Percentiles rank a stretch among this genome's conserved stretches.
phyloP scores from a whole-genome alignment of 1,140 invertebrate species.

The Drosophila pseudoobscura region DNA sequence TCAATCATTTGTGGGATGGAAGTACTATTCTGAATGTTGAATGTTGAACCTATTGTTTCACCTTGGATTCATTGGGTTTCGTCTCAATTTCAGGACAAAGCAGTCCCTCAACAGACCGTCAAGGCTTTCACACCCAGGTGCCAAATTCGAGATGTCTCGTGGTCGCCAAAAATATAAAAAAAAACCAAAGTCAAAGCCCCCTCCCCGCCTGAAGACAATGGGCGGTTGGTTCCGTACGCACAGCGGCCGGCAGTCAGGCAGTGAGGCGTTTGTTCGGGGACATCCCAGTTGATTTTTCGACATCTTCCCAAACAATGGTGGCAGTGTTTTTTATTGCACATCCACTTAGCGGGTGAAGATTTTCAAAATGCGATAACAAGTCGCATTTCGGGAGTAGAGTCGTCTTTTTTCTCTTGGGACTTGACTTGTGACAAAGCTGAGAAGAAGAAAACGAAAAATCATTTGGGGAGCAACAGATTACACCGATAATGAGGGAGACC shows the following conservation, averaged over 20 bases:
- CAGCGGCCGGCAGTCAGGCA: background rate
- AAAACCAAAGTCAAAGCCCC: slow-evolving; percentile 56
- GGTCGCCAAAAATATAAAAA: slow-evolving; percentile 4
- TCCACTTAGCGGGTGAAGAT: slow-evolving; percentile 61
- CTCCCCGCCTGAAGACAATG: slow-evolving; percentile 25
- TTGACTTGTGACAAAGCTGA: slow-evolving; percentile 30
- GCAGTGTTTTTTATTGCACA: slow-evolving; percentile 53
- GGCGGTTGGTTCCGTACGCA: background rate
- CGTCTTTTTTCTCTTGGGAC: slow-evolving; percentile 28
- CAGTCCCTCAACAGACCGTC: slow-evolving; percentile 25
- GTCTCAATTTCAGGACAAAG: slow-evolving; percentile 29
- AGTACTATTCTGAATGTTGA: no score
- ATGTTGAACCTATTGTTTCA: background rate
- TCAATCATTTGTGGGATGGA: background rate
- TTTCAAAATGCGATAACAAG: slow-evolving; percentile 70
- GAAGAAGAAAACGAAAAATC: slow-evolving; percentile 27
- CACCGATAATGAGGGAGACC: slow-evolving; percentile 36
- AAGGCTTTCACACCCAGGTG: slow-evolving; percentile 73
- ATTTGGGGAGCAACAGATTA: slow-evolving; percentile 44
- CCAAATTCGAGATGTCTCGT: slow-evolving; percentile 43
- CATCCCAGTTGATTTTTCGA: slow-evolving; percentile 45
- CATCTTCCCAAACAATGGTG: slow-evolving; percentile 57
- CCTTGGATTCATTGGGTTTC: slow-evolving; percentile 3
- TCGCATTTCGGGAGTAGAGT: slow-evolving; percentile 56
- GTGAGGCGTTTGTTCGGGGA: slow-evolving; percentile 21